Percentiles rank a stretch among this genome's conserved stretches.
Evolutionary conservation across 2,888 invertebrate genomes (phyloP).

Genomic region (Cyrtodaria siliqua): DNA sequence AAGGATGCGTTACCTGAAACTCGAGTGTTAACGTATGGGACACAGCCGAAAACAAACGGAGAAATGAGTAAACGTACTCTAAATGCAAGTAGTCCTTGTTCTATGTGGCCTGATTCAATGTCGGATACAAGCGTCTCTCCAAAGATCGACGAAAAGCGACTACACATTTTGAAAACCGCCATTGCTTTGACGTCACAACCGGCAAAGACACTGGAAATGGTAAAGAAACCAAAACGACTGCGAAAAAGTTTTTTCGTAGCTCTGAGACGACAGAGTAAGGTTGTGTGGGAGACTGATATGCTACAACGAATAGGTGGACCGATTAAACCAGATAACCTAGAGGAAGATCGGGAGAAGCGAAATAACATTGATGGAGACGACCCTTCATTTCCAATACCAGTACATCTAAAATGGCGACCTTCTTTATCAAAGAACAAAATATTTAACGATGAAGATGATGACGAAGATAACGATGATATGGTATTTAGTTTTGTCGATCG

Average conservation of each 20-base stretch:
- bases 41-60: conserved; percentile 17
- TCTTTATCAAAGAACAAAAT: conserved; percentile 43
- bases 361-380: background rate
- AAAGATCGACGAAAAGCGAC: conserved; percentile 42
- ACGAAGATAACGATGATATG: conserved; percentile 31
- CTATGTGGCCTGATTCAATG: conserved; percentile 34
- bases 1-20: background rate
- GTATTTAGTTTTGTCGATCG: conserved; percentile 27
- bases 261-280: conserved; percentile 42
- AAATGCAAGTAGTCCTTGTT: conserved; percentile 13
- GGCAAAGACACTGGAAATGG: conserved; percentile 26
- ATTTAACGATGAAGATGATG: conserved; percentile 34
- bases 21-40: conserved; percentile 8
- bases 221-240: conserved; percentile 33
- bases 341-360: background rate
- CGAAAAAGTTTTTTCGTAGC: conserved; percentile 46
- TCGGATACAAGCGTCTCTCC: conserved; percentile 19
- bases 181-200: conserved; percentile 61
- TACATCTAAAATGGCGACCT: conserved; percentile 28
- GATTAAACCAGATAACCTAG: background rate
- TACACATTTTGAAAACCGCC: conserved; percentile 52
- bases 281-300: conserved; percentile 51
- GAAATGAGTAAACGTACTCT: background rate
- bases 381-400: background rate
- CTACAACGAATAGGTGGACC: conserved; percentile 22